These are phyloP conservation scores for Sciurus vulgaris DNA, from an alignment of 2,797 vertebrate genomes.

Conservation along the genomic window DNA sequence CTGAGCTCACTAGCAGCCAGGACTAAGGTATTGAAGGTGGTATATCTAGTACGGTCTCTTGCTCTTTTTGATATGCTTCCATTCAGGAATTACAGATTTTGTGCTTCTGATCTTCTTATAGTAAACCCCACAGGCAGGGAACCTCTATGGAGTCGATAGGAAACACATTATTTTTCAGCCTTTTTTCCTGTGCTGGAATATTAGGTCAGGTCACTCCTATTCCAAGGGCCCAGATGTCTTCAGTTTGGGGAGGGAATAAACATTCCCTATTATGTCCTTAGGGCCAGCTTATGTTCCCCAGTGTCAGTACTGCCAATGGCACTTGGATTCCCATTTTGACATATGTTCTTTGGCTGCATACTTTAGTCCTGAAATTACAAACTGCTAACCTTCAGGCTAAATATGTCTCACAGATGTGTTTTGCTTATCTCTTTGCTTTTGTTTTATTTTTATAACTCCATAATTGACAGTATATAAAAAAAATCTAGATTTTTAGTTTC, in stretches of 20 bases:
- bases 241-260: not conserved
- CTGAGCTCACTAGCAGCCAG: not conserved
- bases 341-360: not conserved
- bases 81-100: not conserved
- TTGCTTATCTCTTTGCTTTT: not conserved
- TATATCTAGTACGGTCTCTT: not conserved
- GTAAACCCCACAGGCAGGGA: not conserved
- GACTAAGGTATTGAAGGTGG: not conserved
- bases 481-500: slow-evolving; percentile 13
- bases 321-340: not conserved
- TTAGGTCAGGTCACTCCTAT: not conserved
- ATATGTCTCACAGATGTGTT: not conserved
- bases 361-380: not conserved
- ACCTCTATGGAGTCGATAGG: not conserved
- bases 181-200: not conserved
- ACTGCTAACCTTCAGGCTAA: not conserved
- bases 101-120: not conserved
- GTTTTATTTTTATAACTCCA: not conserved
- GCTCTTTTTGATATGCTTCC: not conserved
- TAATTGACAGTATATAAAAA: not conserved
- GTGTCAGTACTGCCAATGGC: too few relatives aligned
- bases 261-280: not conserved
- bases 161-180: not conserved
- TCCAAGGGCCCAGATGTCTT: not conserved
- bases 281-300: not conserved